These are phyloP conservation scores for Pipa parva DNA, from an alignment of 2,113 vertebrate genomes.

Conservation along the genomic window DNA sequence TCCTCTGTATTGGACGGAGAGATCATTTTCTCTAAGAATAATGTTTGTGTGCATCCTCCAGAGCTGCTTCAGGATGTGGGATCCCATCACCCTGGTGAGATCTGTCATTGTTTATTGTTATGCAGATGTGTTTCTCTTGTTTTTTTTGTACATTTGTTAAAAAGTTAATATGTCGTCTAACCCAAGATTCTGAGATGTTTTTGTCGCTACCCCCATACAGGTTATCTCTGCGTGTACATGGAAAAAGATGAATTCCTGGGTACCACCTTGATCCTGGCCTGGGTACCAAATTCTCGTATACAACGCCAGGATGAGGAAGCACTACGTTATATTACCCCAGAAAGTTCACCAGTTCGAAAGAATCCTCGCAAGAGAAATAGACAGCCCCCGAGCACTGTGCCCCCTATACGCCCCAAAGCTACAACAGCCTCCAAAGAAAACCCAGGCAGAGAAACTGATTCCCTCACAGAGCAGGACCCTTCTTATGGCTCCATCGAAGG, in stretches of 20 bases:
- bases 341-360: conserved; percentile 87
- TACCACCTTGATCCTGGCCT: conserved; percentile 86
- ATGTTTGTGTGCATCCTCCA: conserved; percentile 88
- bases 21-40: conserved; percentile 97
- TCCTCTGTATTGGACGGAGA: conserved; percentile 77
- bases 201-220: no score
- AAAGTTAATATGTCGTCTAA: no score
- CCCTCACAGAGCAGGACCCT: conserved; percentile 60
- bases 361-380: conserved; percentile 67
- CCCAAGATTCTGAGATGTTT: no score
- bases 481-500: conserved; percentile 65
- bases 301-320: conserved; percentile 94
- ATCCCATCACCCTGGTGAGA: conserved; percentile 91
- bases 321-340: conserved; percentile 86
- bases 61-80: conserved; percentile 81
- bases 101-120: no score
- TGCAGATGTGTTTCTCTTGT: no score
- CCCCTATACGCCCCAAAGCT: conserved; percentile 23
- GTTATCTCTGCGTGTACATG: conserved; percentile 89
- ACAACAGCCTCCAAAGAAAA: conserved; percentile 45
- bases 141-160: no score
- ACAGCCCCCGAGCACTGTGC: conserved; percentile 41
- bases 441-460: conserved; percentile 29
- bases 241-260: conserved; percentile 93
- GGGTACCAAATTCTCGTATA: conserved; percentile 95